Evolutionary conservation across 1,140 invertebrate species (phyloP).

Genomic region (Medauroidea extradentata): DNA sequence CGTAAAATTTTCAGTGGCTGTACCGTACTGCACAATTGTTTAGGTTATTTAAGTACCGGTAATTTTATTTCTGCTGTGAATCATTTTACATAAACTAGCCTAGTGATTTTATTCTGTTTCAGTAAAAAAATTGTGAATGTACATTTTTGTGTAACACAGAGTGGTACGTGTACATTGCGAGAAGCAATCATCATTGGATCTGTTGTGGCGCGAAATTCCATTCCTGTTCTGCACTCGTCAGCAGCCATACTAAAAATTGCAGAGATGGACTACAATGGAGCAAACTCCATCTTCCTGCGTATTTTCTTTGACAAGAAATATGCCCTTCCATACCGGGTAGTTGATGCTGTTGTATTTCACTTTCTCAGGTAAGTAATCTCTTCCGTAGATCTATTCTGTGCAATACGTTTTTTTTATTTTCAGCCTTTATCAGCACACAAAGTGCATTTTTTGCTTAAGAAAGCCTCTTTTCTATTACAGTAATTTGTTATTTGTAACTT

Average conservation of each 20-base stretch:
- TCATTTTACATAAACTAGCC: background rate
- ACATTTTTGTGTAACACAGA: no score
- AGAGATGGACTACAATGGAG: constrained; percentile 97
- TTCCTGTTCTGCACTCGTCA: constrained; percentile 94
- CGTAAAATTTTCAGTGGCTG: background rate
- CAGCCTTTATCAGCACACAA: no score
- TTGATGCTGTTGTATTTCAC: constrained; percentile 95
- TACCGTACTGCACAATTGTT: background rate
- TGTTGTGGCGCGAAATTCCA: constrained; percentile 84
- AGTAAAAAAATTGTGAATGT: no score
- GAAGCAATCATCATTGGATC: constrained; percentile 95
- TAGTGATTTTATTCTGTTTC: no score
- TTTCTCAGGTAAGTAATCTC: constrained; percentile 67
- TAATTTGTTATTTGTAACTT: no score
- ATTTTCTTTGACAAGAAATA: constrained; percentile 98
- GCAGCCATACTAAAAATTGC: constrained; percentile 94
- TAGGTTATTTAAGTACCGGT: background rate
- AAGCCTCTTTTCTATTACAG: no score
- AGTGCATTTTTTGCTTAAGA: no score
- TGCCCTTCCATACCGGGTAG: constrained; percentile 90
- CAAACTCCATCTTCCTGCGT: constrained; percentile 92
- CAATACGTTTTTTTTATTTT: no score
- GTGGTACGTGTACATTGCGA: constrained; percentile 87
- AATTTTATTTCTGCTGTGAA: background rate
- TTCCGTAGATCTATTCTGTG: no score